A percentile compares a stretch with the other conserved stretches of the same genome.
Evolutionary conservation across 2,113 vertebrate species (phyloP).

Genomic region (Cyrtonyx montezumae): DNA sequence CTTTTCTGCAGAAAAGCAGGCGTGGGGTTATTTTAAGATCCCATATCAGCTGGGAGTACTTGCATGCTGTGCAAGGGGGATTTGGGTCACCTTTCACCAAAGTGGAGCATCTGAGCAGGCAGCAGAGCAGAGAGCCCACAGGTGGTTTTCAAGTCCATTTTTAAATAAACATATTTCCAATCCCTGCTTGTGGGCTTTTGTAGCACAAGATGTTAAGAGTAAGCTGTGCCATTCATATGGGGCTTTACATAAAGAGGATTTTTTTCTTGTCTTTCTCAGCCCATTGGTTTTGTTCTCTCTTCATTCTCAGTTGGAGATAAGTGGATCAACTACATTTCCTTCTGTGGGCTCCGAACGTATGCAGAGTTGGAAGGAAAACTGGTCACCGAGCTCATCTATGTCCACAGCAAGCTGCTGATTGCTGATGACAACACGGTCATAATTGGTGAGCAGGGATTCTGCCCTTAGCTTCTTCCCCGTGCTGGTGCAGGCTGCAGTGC

Average conservation of each 20-base stretch:
- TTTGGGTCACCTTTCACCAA: neutral
- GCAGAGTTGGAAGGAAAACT: conserved; percentile 90
- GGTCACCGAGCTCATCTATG: conserved; percentile 95
- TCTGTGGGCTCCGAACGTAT: conserved; percentile 92
- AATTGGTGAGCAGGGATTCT: conserved; percentile 85
- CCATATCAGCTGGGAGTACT: neutral
- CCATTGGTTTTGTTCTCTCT: neutral
- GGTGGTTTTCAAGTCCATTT: neutral
- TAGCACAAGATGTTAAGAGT: neutral
- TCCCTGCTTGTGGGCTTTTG: neutral
- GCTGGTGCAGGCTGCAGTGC: neutral
- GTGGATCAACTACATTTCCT: conserved; percentile 97
- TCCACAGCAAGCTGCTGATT: conserved; percentile 97
- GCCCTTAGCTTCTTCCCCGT: neutral
- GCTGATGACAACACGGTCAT: conserved; percentile 95
- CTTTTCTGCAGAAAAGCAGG: neutral
- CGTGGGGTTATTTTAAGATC: neutral
- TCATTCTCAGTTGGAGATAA: conserved; percentile 88
- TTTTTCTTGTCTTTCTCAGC: neutral
- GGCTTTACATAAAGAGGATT: neutral
- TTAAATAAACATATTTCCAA: neutral
- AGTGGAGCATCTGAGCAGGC: neutral
- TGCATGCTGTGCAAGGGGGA: neutral
- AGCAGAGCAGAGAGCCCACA: neutral
- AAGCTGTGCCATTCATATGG: neutral